Evolutionary conservation across 2,113 vertebrate species (phyloP).

Genomic region (Polyodon spathula): DNA sequence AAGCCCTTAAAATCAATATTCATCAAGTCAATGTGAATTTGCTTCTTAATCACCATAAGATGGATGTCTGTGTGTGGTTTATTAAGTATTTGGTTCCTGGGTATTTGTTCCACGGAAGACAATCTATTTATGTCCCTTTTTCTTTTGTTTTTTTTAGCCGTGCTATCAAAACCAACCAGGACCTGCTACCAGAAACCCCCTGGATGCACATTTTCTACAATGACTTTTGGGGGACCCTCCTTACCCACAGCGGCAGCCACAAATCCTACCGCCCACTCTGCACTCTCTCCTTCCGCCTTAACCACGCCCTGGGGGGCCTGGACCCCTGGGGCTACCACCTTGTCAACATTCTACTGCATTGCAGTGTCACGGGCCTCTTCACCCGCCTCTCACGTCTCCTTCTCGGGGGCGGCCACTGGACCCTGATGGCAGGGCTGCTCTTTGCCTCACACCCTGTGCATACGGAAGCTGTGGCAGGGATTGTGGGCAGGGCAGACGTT

Average conservation of each 20-base stretch:
- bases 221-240: slow-evolving; percentile 95
- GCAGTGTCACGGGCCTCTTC: slow-evolving; percentile 78
- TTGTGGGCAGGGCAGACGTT: slow-evolving; percentile 87
- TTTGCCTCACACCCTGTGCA: slow-evolving; percentile 92
- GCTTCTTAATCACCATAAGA: no score
- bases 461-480: slow-evolving; percentile 87
- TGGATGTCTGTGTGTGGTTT: not conserved
- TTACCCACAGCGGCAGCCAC: slow-evolving; percentile 96
- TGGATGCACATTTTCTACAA: slow-evolving; percentile 96
- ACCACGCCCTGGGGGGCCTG: slow-evolving; percentile 78
- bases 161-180: slow-evolving; percentile 97
- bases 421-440: slow-evolving; percentile 79
- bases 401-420: slow-evolving; percentile 82
- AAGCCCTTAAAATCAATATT: slow-evolving; percentile 18
- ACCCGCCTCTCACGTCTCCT: slow-evolving; percentile 78
- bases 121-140: slow-evolving; percentile 21
- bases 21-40: not conserved
- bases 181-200: slow-evolving; percentile 89
- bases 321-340: slow-evolving; percentile 94
- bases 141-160: slow-evolving; percentile 61
- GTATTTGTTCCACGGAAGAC: no score
- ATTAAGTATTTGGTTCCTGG: not conserved
- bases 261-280: slow-evolving; percentile 96
- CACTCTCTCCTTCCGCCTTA: slow-evolving; percentile 92
- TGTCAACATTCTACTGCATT: slow-evolving; percentile 80